Evolutionary conservation across 2,888 invertebrate species (phyloP), one percentile per base, ranked within the genome.

Genomic region (Mamestra brassicae): DNA sequence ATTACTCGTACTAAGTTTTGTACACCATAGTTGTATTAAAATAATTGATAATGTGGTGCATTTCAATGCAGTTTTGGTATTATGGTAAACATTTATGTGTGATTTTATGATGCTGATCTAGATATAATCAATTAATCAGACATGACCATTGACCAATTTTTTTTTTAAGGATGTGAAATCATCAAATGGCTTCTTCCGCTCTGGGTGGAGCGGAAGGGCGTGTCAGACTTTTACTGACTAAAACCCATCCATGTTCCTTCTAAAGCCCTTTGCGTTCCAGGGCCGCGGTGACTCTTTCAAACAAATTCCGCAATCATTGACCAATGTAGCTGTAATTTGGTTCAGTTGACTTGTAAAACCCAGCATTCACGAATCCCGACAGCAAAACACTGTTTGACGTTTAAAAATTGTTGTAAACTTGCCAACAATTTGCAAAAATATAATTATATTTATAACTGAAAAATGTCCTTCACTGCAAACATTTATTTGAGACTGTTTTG

Each of bases 371-470:
- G 68, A 67, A 11, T 5, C 50, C 15, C 15, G 15, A 52, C 6
- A 13, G 10, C 45, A 34, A 26, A 36, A 15, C 13, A 55, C 26
- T 52, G 11, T 13, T 26, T 61, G 50, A 73, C 60, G 38, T 50
- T 38, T 26, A 73, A 68, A 38, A 70, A 75, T 65, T 47, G 26
- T 81, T 78, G 81, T 62, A 62, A 47, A 38, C 47, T 47, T 79
- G 79, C 79, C 79, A 79, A 66, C 26, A 0, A 66, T 66, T 63
- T 63, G 58, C 65, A 69, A 70, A 81, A 76, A 67, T 45, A n/a
- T 42, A 7, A 50, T 36, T n/a, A 4, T 63, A 75, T 66, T 61
- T 73, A 62, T 76, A 80, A 57, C 36, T 10, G 15, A 63, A 72
- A 47, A 55, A 17, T 36, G 17, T 57, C 15, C 15, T 42, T 65